Evolutionary conservation across 2,888 invertebrate species (phyloP).

Genomic region (Sympetrum striolatum): DNA sequence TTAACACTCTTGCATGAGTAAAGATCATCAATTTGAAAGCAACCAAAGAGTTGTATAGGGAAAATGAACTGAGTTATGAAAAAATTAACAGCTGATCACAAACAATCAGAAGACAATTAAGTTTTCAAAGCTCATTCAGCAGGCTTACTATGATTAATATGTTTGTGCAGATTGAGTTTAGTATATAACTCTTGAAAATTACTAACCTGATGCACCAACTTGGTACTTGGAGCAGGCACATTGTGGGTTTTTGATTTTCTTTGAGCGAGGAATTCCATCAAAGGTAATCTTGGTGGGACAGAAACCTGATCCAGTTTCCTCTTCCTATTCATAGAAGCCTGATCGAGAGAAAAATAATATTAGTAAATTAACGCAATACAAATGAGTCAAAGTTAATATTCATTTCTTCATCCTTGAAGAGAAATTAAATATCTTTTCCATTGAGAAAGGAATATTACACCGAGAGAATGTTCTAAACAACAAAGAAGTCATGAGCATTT

Average conservation of each 20-base stretch:
- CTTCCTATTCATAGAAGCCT: conserved; percentile 83
- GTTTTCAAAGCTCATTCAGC: neutral
- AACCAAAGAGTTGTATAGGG: neutral
- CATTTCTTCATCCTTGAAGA: no score
- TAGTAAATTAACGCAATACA: neutral
- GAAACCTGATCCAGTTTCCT: conserved; percentile 86
- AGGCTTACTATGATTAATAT: no score
- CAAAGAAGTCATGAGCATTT: no score
- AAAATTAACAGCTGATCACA: neutral
- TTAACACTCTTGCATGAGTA: no score
- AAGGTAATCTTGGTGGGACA: conserved; percentile 78
- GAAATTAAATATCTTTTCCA: no score
- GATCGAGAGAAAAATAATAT: conserved; percentile 46
- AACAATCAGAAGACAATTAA: neutral
- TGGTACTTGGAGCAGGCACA: conserved; percentile 59
- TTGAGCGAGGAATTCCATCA: conserved; percentile 70
- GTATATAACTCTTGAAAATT: conserved; percentile 50
- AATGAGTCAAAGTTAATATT: neutral
- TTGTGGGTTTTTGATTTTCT: conserved; percentile 46
- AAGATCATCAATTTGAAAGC: no score
- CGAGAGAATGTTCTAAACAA: no score
- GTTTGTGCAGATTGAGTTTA: no score
- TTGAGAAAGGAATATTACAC: no score
- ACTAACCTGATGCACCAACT: conserved; percentile 65
- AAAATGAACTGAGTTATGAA: neutral